Base-by-base conservation (phyloP, 2,888 invertebrate genomes). In the Pycnomerus fuliginosus region DNA sequence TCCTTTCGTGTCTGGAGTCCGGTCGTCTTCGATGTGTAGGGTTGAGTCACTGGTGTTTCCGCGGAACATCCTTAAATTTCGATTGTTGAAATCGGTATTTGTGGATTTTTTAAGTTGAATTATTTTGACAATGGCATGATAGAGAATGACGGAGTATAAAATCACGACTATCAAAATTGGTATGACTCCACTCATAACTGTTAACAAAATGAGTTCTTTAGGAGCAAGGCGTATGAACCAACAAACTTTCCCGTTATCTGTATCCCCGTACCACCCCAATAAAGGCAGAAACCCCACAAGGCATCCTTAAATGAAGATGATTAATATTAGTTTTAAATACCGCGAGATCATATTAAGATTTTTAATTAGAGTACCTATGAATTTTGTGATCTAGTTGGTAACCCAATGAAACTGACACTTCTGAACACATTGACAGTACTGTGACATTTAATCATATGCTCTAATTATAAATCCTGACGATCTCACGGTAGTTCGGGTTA, bases 171-270 rank as follows among this genome's bases (percentile, higher is more conserved):
- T 34, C 1, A 71, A 11, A 3, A 77, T 68, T 2, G 83, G 82
- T 32, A 81, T 60, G 1, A 76, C 64, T 42, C 82, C 82, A 4
- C 80, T 55, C 4, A 76, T 51, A 1, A 80, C 77, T 31, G 78
- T 82, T 15, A 81, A 59, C 15, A 81, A 55, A 42, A 83, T 72
- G 23, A 83, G 60, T 20, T 69, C 61, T 16, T 74, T 76, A 7
- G 83, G 82, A 37, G 77, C 79, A 1, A 82, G 59, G 2, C 75
- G 58, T 12, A 80, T 76, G 61, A 82, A 82, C 74, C 77, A 78
- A 61, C 83, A 83, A 27, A 76, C 64, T 61, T 68, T 71, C 38
- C 77, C 77, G 41, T 75, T 74, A 44, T 76, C 69, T 1, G 76
- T 75, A 41, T 73, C 67, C 8, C 76, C 77, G 14, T 74, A 68